Evolutionary conservation across 2,888 invertebrate species (phyloP).

Genomic region (Dicyrtoma fusca): DNA sequence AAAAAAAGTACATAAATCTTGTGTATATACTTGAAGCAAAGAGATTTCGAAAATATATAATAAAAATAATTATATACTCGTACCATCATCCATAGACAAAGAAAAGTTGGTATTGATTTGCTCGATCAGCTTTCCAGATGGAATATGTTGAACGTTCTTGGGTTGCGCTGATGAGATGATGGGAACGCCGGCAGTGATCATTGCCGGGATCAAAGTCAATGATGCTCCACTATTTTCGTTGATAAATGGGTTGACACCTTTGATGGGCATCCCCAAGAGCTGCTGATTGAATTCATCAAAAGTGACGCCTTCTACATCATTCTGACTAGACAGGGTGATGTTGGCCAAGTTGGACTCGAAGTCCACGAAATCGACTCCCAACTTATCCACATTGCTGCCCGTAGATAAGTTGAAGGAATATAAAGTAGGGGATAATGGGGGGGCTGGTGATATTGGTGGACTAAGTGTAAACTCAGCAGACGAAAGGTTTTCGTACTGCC

Average conservation of each 20-base stretch:
- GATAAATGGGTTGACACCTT: background rate
- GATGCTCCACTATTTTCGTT: constrained; percentile 6
- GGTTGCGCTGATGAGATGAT: background rate
- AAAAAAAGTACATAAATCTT: no score
- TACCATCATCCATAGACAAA: no score
- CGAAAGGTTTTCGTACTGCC: constrained; percentile 55
- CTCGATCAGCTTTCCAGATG: background rate
- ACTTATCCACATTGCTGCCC: background rate
- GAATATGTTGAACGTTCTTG: background rate
- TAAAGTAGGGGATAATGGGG: constrained; percentile 44
- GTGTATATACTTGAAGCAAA: no score
- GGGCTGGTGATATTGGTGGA: constrained; percentile 49
- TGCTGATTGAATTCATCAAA: no score
- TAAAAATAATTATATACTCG: no score
- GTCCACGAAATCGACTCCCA: constrained; percentile 6
- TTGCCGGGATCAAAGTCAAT: no score
- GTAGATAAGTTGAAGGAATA: constrained; percentile 30
- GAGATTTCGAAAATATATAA: no score
- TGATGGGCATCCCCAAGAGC: constrained; percentile 19
- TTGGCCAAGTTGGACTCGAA: background rate
- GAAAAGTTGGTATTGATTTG: background rate
- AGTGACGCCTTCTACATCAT: no score
- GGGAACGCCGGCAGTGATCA: background rate
- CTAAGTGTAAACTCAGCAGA: constrained; percentile 49
- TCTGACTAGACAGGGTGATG: background rate